These are phyloP conservation scores for Semnornis frantzii DNA, from an alignment of 2,113 vertebrate genomes.

Conservation along the genomic window DNA sequence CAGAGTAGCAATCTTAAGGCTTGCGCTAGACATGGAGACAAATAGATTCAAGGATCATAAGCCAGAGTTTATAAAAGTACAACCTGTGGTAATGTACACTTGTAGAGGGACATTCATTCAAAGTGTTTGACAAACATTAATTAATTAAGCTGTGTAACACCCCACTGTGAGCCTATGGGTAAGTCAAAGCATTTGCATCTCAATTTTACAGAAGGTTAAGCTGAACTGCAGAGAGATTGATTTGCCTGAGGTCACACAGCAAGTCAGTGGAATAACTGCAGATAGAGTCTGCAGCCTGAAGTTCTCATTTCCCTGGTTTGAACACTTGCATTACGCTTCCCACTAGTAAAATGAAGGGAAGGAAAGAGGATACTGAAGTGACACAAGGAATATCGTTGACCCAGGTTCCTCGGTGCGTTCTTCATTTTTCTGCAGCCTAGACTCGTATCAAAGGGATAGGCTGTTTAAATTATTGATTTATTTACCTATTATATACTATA, in stretches of 20 bases:
- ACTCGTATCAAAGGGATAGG: background rate
- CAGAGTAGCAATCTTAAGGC: background rate
- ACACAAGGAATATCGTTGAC: conserved; percentile 39
- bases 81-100: conserved; percentile 19
- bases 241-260: conserved; percentile 54
- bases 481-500: too few relatives aligned
- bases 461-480: background rate
- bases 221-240: conserved; percentile 36
- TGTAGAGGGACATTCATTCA: background rate
- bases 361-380: conserved; percentile 1
- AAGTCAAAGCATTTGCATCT: conserved; percentile 44
- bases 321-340: conserved; percentile 41
- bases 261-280: conserved; percentile 52
- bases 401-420: background rate
- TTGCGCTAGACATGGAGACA: background rate
- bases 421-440: background rate
- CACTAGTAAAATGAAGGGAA: conserved; percentile 23
- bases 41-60: conserved; percentile 13
- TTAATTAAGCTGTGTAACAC: conserved; percentile 46
- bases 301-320: conserved; percentile 48
- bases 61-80: conserved; percentile 12
- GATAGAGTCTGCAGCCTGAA: conserved; percentile 29
- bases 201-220: conserved; percentile 56
- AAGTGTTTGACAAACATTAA: conserved; percentile 47
- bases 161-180: conserved; percentile 12